Evolutionary conservation across 2,113 vertebrate genomes (phyloP), one percentile per base, ranked within the genome.

Genomic region (Calypte anna): DNA sequence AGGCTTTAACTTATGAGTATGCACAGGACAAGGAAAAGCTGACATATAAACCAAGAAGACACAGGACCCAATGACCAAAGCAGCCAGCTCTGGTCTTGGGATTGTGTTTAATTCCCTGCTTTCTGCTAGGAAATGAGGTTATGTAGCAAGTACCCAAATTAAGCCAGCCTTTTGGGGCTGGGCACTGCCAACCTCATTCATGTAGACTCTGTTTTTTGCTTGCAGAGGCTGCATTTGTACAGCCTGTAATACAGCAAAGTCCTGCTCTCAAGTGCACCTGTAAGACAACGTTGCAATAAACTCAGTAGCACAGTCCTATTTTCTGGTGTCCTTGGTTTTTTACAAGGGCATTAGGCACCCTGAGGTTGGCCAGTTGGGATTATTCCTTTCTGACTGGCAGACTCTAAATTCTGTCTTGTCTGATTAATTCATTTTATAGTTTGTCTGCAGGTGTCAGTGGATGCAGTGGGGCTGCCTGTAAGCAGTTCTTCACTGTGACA

Each of bases 401-500:
- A 55, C 27, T 96, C 54, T 38, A 69, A 72, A 82, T 79, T 68
- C 55, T 4, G 2, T 64, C 84, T 89, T 2, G 2, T 82, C 43
- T 78, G 36, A 44, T 91, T 88, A 82, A 89, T 14, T 75, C 16
- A 20, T 66, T 91, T 84, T 77, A 21, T 55, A 58, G 53, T 82
- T 83, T 89, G 51, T 70, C 69, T 91, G 61, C 80, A 94, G 91
- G 90, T 91, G 76, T 82, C 82, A 4, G 68, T 75, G 68, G 75
- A 81, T 86, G 76, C 64, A 86, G 44, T 72, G 48, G 40, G 48
- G 57, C 81, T 63, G 82, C 61, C 86, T 93, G 15, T 54, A 77
- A 91, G 67, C 58, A 90, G 79, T 62, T 74, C 67, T 67, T 94
- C 62, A 51, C 94, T 88, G 54, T 27, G 80, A 86, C n/a, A 95